These are phyloP conservation scores for Zalophus californianus DNA, from an alignment of 2,797 vertebrate species.

Conservation along the genomic window DNA sequence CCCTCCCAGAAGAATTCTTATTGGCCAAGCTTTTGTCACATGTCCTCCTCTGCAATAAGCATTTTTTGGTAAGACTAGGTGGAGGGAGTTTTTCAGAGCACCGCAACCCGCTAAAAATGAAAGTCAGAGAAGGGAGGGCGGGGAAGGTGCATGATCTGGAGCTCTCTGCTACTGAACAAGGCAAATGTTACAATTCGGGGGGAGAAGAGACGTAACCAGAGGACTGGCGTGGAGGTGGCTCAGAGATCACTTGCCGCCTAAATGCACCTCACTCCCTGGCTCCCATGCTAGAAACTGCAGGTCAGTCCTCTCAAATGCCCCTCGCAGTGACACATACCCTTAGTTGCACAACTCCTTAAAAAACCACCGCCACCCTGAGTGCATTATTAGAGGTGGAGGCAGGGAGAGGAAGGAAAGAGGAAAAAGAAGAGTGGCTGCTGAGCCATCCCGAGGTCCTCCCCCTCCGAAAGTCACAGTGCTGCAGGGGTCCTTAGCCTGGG, in stretches of 20 bases:
- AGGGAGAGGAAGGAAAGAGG: not conserved
- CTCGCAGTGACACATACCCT: not conserved
- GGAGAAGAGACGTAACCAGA: not conserved
- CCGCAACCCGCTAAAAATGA: not conserved
- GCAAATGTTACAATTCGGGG: not conserved
- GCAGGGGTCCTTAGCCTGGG: not conserved
- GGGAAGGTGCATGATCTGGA: not conserved
- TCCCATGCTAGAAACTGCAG: not conserved
- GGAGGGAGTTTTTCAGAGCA: not conserved
- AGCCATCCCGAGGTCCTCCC: not conserved
- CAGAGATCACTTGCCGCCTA: not conserved
- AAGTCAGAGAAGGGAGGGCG: not conserved
- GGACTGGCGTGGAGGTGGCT: not conserved
- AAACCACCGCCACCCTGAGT: not conserved
- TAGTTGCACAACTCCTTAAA: not conserved
- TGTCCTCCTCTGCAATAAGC: not conserved
- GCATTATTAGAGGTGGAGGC: not conserved
- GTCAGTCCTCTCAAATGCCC: not conserved
- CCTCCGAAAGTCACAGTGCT: not conserved
- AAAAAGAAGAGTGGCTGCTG: not conserved
- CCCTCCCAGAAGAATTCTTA: not conserved
- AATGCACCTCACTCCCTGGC: not conserved
- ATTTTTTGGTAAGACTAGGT: not conserved
- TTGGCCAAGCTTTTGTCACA: not conserved
- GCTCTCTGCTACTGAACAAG: not conserved